These are phyloP conservation scores for Poecilia gillii DNA, from an alignment of 2,797 vertebrate genomes.

Conservation along the genomic window DNA sequence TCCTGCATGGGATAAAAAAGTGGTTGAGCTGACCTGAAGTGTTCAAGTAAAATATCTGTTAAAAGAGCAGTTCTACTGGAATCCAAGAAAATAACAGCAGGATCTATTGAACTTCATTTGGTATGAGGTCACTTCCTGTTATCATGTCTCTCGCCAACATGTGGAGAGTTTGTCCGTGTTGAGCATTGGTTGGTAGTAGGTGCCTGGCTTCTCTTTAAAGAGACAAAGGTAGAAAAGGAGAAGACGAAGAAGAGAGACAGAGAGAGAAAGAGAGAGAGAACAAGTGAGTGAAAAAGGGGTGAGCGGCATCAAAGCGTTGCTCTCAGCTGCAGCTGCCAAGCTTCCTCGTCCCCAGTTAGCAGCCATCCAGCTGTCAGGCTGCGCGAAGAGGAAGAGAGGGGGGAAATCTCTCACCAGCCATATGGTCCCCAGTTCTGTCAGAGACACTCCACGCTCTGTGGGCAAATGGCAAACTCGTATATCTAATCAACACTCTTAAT, in stretches of 20 bases:
- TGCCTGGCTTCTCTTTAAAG: slow-evolving; percentile 29
- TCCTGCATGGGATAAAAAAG: neutral
- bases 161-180: slow-evolving; percentile 85
- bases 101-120: slow-evolving; percentile 3
- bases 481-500: slow-evolving; percentile 86
- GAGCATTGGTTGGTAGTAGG: slow-evolving; percentile 62
- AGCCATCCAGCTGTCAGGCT: slow-evolving; percentile 88
- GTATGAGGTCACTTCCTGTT: neutral
- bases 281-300: slow-evolving; percentile 68
- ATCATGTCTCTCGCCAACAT: slow-evolving; percentile 74
- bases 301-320: slow-evolving; percentile 86
- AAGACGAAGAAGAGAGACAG: slow-evolving; percentile 34
- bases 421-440: slow-evolving; percentile 89
- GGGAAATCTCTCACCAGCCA: slow-evolving; percentile 93
- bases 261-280: slow-evolving; percentile 35
- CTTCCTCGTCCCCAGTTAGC: slow-evolving; percentile 87
- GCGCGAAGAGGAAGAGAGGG: slow-evolving; percentile 84
- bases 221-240: slow-evolving; percentile 33
- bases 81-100: neutral
- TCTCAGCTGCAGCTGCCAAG: slow-evolving; percentile 93
- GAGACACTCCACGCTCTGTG: slow-evolving; percentile 83
- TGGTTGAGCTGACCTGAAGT: neutral
- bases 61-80: neutral
- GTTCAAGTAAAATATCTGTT: neutral
- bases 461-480: slow-evolving; percentile 87